Evolutionary conservation across 2,797 vertebrate genomes (phyloP), one percentile per base, ranked within the genome.

Genomic region (Phalloptychus januarius): DNA sequence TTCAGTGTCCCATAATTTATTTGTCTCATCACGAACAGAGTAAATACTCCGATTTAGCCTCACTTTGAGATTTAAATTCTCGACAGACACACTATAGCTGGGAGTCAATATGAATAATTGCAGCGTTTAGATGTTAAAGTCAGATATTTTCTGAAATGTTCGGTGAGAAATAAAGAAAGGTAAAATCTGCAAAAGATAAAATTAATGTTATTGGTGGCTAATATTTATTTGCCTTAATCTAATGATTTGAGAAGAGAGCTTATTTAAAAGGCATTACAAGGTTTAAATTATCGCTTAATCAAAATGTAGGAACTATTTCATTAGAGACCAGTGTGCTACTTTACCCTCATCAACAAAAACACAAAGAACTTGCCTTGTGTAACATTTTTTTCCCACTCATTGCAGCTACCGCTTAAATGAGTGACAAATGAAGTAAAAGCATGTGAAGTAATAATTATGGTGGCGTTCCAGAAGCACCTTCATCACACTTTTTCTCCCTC

Each of bases 391-490:
- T 61, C 72, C 61, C 15, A 31, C 4, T 48, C 33, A 44, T 8
- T 7, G 42, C 61, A 71, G 28, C 40, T 23, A 61, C 28, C 10
- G 23, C 71, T 44, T 71, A 25, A 75, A 71, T 58, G 7, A 31
- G 67, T 58, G 23, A 70, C 23, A 67, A 74, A 79, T 82, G 0
- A 85, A 72, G 56, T 77, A 33, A 81, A 74, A 74, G 65, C 48
- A 45, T 33, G 50, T 25, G 4, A 44, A 67, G 65, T 69, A 75
- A 76, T 31, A 56, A 67, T 40, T 83, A 25, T 31, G 23, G 20
- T 63, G 40, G 46, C 36, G 38, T 79, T 79, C 58, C 36, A 54
- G 28, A 77, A 79, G 74, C 74, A 82, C 71, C 73, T 78, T 78
- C 40, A 38, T 75, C 7, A 3, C 65, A 52, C 36, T n/a, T 54